phyloP scores from a whole-genome alignment of 2,797 vertebrate genomes.

The Muraenolepis orangiensis region DNA sequence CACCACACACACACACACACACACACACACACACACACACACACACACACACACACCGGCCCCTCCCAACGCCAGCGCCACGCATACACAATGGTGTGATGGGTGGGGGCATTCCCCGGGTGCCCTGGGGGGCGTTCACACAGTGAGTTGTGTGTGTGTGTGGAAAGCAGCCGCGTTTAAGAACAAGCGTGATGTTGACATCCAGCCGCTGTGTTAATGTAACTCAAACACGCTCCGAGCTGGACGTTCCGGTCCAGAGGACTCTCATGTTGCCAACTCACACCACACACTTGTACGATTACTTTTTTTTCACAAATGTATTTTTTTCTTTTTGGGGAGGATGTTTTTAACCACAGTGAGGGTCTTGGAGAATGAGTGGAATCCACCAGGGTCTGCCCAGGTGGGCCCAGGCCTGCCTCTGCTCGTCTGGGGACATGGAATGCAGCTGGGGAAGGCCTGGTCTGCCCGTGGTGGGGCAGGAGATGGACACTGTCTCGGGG shows the following conservation, averaged over 20 bases:
- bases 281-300: too few relatives aligned
- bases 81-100: conserved; percentile 47
- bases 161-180: not conserved
- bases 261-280: not conserved
- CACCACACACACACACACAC: conserved; percentile 48
- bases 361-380: conserved; percentile 61
- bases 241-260: not conserved
- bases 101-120: conserved; percentile 13
- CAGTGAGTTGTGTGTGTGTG: not conserved
- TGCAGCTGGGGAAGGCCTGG: conserved; percentile 63
- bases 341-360: conserved; percentile 33
- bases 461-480: conserved; percentile 60
- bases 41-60: conserved; percentile 28
- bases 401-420: conserved; percentile 68
- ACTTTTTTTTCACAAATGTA: not conserved
- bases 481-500: conserved; percentile 62
- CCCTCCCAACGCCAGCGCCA: conserved; percentile 47
- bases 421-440: conserved; percentile 67
- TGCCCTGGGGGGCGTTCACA: not conserved
- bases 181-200: not conserved
- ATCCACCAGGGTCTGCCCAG: conserved; percentile 69
- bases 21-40: conserved; percentile 31
- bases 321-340: not conserved
- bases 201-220: not conserved
- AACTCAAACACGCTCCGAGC: not conserved